Evolutionary conservation across 2,113 vertebrate species (phyloP).

Genomic region (Sander vitreus): DNA sequence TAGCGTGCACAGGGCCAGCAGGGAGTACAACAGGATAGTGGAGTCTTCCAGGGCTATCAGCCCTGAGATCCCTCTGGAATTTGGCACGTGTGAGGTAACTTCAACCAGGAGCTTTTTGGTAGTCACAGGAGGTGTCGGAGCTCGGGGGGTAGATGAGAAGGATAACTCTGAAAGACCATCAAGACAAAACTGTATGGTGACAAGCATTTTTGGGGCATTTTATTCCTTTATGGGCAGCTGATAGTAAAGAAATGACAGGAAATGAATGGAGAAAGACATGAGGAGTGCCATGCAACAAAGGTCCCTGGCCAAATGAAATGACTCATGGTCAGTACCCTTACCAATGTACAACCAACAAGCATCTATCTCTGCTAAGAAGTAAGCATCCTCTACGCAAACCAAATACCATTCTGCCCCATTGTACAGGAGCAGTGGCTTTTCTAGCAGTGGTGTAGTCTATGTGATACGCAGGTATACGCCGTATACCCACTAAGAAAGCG

Average conservation of each 20-base stretch:
- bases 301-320: background rate
- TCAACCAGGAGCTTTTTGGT: background rate
- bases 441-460: background rate
- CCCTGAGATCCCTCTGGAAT: background rate
- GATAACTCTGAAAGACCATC: background rate
- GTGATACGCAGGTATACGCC: too few species aligned
- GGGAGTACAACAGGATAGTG: conserved; percentile 71
- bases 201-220: background rate
- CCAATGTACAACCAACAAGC: background rate
- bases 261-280: background rate
- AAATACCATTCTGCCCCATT: background rate
- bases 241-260: background rate
- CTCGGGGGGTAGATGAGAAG: background rate
- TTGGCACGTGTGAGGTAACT: background rate
- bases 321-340: background rate
- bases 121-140: background rate
- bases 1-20: conserved; percentile 84
- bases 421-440: background rate
- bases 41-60: conserved; percentile 33
- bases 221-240: background rate
- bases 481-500: too few species aligned
- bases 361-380: background rate
- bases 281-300: background rate
- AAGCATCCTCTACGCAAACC: background rate
- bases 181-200: background rate